Evolutionary conservation across 2,113 vertebrate species (phyloP).

Genomic region (Canis aureus): DNA sequence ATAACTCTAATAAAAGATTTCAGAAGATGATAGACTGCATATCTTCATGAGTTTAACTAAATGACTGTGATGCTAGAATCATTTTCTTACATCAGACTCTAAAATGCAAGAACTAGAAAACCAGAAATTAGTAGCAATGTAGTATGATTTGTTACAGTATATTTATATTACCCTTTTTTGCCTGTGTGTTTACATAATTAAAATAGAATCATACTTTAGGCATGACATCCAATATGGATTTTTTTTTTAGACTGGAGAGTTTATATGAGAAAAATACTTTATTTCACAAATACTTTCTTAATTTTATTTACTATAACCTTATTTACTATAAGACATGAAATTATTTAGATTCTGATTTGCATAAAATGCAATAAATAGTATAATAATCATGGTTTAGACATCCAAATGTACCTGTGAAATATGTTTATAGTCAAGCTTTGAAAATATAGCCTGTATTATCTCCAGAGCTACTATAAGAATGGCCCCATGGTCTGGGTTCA

Average conservation of each 20-base stretch:
- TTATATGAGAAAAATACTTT: not conserved
- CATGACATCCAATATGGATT: not conserved
- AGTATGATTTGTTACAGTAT: not conserved
- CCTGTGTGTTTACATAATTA: slow-evolving; percentile 1
- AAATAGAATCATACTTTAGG: slow-evolving; percentile 16
- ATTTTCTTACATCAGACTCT: not conserved
- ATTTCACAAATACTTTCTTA: slow-evolving; percentile 35
- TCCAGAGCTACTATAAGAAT: not conserved
- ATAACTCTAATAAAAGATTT: slow-evolving; percentile 23
- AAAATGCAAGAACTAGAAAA: not conserved
- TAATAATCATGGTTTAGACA: not conserved
- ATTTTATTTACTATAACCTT: not conserved
- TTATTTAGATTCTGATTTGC: slow-evolving; percentile 40
- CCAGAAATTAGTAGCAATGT: slow-evolving; percentile 5
- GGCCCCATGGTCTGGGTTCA: not conserved
- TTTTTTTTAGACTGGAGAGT: not conserved
- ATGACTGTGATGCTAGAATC: not conserved
- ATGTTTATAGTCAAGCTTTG: slow-evolving; percentile 7
- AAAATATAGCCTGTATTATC: slow-evolving; percentile 22
- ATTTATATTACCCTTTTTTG: slow-evolving; percentile 37
- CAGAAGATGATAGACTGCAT: not conserved
- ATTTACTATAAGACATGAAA: not conserved
- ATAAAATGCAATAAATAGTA: not conserved
- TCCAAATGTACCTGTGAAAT: not conserved
- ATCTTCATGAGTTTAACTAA: not conserved